phyloP scores from a whole-genome alignment of 1,140 invertebrate genomes.

The Hycleus cichorii region DNA sequence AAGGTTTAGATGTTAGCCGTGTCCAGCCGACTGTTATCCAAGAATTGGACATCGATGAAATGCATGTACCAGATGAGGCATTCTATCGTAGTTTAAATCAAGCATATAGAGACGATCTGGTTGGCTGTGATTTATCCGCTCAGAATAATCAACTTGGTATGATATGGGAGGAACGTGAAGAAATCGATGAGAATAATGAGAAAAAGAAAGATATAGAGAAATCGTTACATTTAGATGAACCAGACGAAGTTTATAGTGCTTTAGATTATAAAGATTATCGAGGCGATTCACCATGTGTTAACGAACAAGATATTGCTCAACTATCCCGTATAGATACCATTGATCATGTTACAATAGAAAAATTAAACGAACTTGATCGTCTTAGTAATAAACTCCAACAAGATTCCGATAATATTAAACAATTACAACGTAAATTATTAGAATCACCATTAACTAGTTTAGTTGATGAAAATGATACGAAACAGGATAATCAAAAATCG shows the following conservation, averaged over 20 bases:
- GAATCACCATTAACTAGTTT: slow-evolving; percentile 48
- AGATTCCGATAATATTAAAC: slow-evolving; percentile 69
- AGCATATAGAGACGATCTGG: slow-evolving; percentile 73
- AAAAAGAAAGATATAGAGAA: slow-evolving; percentile 18
- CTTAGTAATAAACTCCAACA: slow-evolving; percentile 67
- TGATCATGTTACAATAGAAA: slow-evolving; percentile 67
- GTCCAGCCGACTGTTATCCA: slow-evolving; percentile 42
- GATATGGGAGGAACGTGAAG: slow-evolving; percentile 69
- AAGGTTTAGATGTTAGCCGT: slow-evolving; percentile 47
- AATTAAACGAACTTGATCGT: slow-evolving; percentile 69
- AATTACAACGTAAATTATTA: slow-evolving; percentile 61
- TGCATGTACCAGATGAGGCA: slow-evolving; percentile 66
- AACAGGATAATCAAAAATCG: slow-evolving; percentile 56
- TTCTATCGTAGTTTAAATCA: slow-evolving; percentile 84
- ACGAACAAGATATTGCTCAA: slow-evolving; percentile 69
- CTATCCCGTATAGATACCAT: slow-evolving; percentile 64
- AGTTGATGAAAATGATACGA: slow-evolving; percentile 42
- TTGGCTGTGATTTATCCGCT: slow-evolving; percentile 52
- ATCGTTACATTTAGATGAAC: slow-evolving; percentile 42
- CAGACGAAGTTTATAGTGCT: slow-evolving; percentile 64
- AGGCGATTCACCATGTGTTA: slow-evolving; percentile 64
- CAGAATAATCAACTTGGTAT: slow-evolving; percentile 65
- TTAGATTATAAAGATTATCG: slow-evolving; percentile 73
- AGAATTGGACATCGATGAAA: slow-evolving; percentile 46
- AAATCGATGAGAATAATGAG: slow-evolving; percentile 37